Evolutionary conservation across 2,113 vertebrate species (phyloP), one percentile per base, ranked within the genome.

Genomic region (Bostrychus sinensis): DNA sequence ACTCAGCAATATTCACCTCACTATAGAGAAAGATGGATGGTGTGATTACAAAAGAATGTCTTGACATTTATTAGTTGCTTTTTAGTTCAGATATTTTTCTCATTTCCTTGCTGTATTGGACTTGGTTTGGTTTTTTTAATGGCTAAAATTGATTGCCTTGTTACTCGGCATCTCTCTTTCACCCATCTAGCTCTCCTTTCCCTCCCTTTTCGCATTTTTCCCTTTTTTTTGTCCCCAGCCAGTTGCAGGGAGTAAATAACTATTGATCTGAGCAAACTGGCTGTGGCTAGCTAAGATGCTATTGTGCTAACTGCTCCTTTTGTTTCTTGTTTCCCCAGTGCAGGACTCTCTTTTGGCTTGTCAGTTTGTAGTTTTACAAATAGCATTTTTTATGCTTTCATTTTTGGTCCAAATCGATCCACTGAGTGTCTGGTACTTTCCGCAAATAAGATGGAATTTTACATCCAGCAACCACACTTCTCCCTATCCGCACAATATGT

Each of bases 231-330:
- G 59, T 83, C 63, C 73, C 75, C 53, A 75, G 83, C 67, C 82
- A 80, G 64, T 78, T 80, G 62, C 68, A 78, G 55, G 62, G 61
- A 88, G 78, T 87, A 85, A 89, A 90, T 90, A 87, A 74, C 63
- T 84, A 88, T 86, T 80, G 85, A 88, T 88, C 67, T 56, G 51
- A 34, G 59, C 60, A 77, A 79, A 72, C 55, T 74, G 57, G 77
- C 82, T 78, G 74, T 66, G 46, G 54, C 66, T 72, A 77, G 77
- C 80, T 72, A 65, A 54, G 50, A 73, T 72, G 58, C 64, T 70
- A 56, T 73, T 77, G 46, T 57, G 59, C 79, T 79, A 82, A 83
- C 64, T 53, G 71, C 78, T 78, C 62, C 37, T 62, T 71, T 81
- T 79, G 41, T 69, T 45, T 62, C 8, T 41, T 17, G 25, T 51